Evolutionary conservation across 2,888 invertebrate species (phyloP).

Genomic region (Oegoconia quadripuncta): DNA sequence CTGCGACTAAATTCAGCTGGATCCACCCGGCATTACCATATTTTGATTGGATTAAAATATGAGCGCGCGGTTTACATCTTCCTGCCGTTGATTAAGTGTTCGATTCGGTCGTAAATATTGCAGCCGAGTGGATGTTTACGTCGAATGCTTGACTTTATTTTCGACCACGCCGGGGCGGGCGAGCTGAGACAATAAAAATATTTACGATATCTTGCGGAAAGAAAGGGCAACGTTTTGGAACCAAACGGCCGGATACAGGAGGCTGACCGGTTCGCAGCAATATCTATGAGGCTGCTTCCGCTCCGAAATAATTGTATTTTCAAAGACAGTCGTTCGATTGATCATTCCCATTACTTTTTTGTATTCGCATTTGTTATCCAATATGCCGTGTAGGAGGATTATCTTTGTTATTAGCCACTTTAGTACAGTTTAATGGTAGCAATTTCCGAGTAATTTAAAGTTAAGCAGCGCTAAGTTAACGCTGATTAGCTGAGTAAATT

Average conservation of each 20-base stretch:
- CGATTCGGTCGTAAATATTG: constrained; percentile 51
- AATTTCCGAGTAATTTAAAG: constrained; percentile 32
- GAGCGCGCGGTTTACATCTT: constrained; percentile 56
- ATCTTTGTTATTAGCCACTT: too few relatives aligned
- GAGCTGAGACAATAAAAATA: constrained; percentile 25
- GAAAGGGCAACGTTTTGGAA: constrained; percentile 36
- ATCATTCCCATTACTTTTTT: constrained; percentile 52
- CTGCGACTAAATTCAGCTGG: constrained; percentile 45
- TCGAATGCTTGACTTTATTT: constrained; percentile 45
- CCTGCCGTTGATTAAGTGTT: constrained; percentile 62
- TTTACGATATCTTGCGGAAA: constrained; percentile 32
- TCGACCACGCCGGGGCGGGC: constrained; percentile 27
- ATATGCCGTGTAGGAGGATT: constrained; percentile 21
- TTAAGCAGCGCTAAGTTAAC: constrained; percentile 14
- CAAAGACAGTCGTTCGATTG: constrained; percentile 39
- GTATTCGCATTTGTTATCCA: constrained; percentile 20
- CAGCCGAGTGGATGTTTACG: constrained; percentile 43
- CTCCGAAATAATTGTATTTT: constrained; percentile 46
- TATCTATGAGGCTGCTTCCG: constrained; percentile 56
- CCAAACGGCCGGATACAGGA: constrained; percentile 40
- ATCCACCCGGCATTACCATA: constrained; percentile 57
- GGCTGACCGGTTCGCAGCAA: constrained; percentile 48
- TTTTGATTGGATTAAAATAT: constrained; percentile 71
- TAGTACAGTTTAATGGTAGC: constrained; percentile 24
- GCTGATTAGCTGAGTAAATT: constrained; percentile 25